Evolutionary conservation across 2,797 vertebrate species (phyloP), one percentile per base, ranked within the genome.

Genomic region (Neosilurus mollespiculum): DNA sequence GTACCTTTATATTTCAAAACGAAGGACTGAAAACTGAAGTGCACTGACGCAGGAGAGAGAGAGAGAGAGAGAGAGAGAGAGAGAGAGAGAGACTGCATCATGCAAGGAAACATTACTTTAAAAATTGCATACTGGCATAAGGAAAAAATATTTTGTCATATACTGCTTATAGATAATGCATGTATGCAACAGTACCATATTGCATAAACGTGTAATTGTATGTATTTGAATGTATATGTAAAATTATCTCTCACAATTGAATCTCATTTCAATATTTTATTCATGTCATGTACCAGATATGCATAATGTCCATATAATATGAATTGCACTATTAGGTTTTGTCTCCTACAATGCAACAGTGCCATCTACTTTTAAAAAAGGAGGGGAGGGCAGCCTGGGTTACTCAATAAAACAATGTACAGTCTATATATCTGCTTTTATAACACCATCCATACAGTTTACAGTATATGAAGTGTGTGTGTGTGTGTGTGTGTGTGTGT

Each of bases 1-100:
- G 24, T 58, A 37, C 85, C 75, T 78, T 83, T 85, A 84, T 77
- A 58, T 82, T 83, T 88, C 61, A 79, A 18, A 86, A 24, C 83
- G 75, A 77, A 80, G 24, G 76, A 83, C 37, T 84, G 85, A 83
- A 76, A 49, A 83, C 51, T 78, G 85, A 78, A 79, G 53, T 76
- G 81, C 66, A 86, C 51, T 78, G 80, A 82, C 80, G 80, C 80
- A 64, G 54, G 66, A 78, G 76, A 84, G 18, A 24, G 43, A 59
- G 82, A 59, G 66, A 56, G 65, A 64, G 58, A 84, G 78, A 56
- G 30, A 80, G 49, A 73, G 67, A 85, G 66, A 82, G 11, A 24
- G 43, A 62, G n/a, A 56, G 53, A 81, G 11, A 51, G 53, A 12
- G 71, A 34, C 15, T 4, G 58, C 20, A 49, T 71, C 15, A 56